Evolutionary conservation across 2,888 invertebrate species (phyloP).

Genomic region (Drosophila picticornis): DNA sequence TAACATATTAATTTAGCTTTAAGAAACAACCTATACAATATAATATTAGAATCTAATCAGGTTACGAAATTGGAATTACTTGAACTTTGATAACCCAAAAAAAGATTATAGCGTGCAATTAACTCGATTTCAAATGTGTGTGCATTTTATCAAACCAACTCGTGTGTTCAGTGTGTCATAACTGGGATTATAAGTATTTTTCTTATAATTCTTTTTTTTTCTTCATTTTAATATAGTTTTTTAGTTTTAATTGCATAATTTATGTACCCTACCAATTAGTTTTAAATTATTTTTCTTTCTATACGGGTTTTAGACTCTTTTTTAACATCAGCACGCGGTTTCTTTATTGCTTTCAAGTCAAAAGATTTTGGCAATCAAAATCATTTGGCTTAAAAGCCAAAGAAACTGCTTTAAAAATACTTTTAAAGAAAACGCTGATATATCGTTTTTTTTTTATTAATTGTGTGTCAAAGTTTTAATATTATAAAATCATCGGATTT

Average conservation of each 20-base stretch:
- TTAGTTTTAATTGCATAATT: slow-evolving; percentile 39
- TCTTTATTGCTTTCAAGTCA: slow-evolving; percentile 63
- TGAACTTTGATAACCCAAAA: slow-evolving; percentile 35
- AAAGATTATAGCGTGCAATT: slow-evolving; percentile 66
- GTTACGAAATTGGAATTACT: slow-evolving; percentile 9
- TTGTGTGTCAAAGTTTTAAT: slow-evolving; percentile 84
- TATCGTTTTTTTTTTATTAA: slow-evolving; percentile 39
- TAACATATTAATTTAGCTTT: neutral
- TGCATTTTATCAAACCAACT: slow-evolving; percentile 76
- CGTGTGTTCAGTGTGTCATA: slow-evolving; percentile 56
- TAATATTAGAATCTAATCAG: slow-evolving; percentile 5
- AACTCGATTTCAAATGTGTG: slow-evolving; percentile 75
- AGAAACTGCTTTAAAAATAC: slow-evolving; percentile 34
- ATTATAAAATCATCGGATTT: slow-evolving; percentile 84
- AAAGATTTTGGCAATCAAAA: slow-evolving; percentile 40
- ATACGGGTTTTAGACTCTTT: slow-evolving; percentile 31
- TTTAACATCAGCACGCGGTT: slow-evolving; percentile 52
- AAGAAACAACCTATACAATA: slow-evolving; percentile 23
- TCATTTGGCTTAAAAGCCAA: slow-evolving; percentile 32
- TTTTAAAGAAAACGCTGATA: slow-evolving; percentile 41
- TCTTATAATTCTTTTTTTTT: slow-evolving; percentile 26
- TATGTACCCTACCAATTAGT: slow-evolving; percentile 48
- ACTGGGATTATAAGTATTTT: slow-evolving; percentile 36
- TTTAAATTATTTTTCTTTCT: slow-evolving; percentile 45
- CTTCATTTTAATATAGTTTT: slow-evolving; percentile 25